These are phyloP conservation scores for Dicyrtomina minuta DNA, from an alignment of 2,888 invertebrate genomes.

Conservation along the genomic window DNA sequence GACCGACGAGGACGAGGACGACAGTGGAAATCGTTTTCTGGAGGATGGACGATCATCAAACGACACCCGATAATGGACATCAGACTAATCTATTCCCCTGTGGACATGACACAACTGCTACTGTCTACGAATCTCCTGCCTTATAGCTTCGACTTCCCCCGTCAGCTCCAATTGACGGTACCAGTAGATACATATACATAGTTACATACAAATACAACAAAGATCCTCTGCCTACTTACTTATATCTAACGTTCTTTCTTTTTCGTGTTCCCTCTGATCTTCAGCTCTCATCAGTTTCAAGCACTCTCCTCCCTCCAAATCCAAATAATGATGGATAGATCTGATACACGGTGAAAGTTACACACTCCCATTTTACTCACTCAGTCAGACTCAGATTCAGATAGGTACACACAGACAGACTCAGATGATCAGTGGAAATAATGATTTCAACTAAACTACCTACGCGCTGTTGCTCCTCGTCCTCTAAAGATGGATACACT, in stretches of 20 bases:
- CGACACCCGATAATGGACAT: slow-evolving; percentile 28
- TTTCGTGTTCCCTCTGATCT: background rate
- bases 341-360: background rate
- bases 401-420: background rate
- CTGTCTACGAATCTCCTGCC: too few relatives aligned
- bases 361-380: background rate
- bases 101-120: background rate
- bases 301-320: background rate
- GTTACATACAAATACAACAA: too few relatives aligned
- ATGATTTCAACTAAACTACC: too few relatives aligned
- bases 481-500: too few relatives aligned
- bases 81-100: slow-evolving; percentile 26
- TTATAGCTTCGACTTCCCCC: too few relatives aligned
- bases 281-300: background rate
- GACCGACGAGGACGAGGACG: background rate
- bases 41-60: slow-evolving; percentile 13
- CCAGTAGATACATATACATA: too few relatives aligned
- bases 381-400: background rate
- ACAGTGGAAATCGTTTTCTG: background rate
- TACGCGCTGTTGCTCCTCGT: too few relatives aligned
- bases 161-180: too few relatives aligned
- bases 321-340: too few relatives aligned
- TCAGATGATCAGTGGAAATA: background rate
- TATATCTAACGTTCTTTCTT: background rate
- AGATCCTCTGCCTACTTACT: too few relatives aligned